Percentiles rank a stretch among this genome's conserved stretches.
Conservation (phyloP, 2,113 vertebrate species). For the Oenanthe melanoleuca region DNA sequence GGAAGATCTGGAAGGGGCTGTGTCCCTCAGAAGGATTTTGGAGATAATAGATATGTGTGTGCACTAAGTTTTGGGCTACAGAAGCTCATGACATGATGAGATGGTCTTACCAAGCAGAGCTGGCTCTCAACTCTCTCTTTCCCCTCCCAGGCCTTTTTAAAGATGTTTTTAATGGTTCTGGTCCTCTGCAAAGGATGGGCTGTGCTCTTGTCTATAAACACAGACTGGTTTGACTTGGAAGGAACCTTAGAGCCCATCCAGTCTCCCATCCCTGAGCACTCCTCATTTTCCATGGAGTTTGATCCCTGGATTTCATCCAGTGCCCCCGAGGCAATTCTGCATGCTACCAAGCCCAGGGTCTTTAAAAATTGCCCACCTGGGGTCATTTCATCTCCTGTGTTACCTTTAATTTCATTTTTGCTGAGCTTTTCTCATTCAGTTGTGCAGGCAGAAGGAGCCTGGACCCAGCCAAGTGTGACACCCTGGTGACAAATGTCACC, state of each 20-base stretch:
- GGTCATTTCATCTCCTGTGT: neutral
- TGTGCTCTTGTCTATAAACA: neutral
- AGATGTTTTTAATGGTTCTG: neutral
- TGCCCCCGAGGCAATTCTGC: neutral
- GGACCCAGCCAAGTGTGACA: neutral
- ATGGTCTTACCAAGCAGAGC: neutral
- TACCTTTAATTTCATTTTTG: neutral
- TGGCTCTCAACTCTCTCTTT: neutral
- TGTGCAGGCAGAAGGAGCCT: neutral
- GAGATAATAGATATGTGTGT: accelerated
- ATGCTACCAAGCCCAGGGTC: accelerated
- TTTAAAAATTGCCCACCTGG: neutral
- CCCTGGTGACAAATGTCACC: neutral
- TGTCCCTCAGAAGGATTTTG: neutral
- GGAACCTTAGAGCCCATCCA: neutral
- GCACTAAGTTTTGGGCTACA: neutral
- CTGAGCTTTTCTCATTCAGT: neutral
- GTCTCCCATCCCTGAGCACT: neutral
- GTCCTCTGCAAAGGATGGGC: neutral
- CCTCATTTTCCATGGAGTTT: accelerated
- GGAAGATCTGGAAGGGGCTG: neutral
- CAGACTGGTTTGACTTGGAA: neutral
- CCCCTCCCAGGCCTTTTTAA: neutral
- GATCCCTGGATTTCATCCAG: neutral
- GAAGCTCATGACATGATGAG: neutral